Conservation (phyloP, 2,113 vertebrate genomes). For the Loxodonta africana region DNA sequence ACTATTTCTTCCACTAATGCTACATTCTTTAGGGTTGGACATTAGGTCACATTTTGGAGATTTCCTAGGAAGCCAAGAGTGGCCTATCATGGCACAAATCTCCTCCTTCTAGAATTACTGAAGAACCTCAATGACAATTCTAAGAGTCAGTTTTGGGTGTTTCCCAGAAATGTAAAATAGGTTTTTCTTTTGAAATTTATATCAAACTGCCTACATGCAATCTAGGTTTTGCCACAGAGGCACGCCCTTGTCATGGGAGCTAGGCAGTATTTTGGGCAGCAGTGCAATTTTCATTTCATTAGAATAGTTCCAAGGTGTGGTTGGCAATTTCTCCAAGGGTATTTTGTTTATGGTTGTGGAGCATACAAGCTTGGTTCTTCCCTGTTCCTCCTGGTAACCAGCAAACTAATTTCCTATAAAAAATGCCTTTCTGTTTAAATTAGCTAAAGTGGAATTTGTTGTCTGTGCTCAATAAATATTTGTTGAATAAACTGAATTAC, state of each 20-base stretch:
- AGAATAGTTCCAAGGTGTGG: not conserved
- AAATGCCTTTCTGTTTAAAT: not conserved
- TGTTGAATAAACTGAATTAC: not conserved
- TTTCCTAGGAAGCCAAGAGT: not conserved
- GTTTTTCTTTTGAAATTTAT: slow-evolving; percentile 16
- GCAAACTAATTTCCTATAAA: not conserved
- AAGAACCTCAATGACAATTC: not conserved
- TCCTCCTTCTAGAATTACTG: not conserved
- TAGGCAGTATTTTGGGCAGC: not conserved
- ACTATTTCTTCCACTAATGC: not conserved
- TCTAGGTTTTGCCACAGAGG: not conserved
- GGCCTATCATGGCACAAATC: not conserved
- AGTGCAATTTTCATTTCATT: not conserved
- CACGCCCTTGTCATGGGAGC: not conserved
- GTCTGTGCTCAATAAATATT: not conserved
- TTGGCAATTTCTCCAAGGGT: no score
- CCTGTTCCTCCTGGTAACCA: not conserved
- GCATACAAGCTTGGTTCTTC: not conserved
- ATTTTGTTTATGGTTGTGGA: not conserved
- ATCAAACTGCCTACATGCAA: not conserved
- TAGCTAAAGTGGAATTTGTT: not conserved
- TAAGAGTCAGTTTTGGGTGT: not conserved
- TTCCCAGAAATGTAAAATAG: not conserved
- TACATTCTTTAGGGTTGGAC: not conserved
- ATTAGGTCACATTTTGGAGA: not conserved